phyloP scores from a whole-genome alignment of 2,113 vertebrate genomes.

The Lutjanus erythropterus region DNA sequence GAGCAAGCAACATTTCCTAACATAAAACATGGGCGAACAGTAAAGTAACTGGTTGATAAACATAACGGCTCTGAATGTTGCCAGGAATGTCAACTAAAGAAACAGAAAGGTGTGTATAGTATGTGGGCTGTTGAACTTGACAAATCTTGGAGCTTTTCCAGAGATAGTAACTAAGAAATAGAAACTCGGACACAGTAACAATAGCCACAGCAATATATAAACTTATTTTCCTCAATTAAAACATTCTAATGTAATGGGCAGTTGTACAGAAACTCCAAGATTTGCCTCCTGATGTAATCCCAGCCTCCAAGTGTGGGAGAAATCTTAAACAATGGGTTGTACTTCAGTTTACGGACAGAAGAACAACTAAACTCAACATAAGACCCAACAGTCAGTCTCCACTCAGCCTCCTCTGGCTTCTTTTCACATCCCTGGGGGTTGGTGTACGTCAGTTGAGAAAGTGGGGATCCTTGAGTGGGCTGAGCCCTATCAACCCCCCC shows the following conservation, averaged over 20 bases:
- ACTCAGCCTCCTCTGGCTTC: background rate
- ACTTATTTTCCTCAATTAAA: background rate
- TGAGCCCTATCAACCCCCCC: slow-evolving; percentile 17
- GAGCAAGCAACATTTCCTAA: slow-evolving; percentile 1
- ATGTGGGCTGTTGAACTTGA: slow-evolving; percentile 1
- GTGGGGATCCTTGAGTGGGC: slow-evolving; percentile 32
- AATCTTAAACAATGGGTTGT: background rate
- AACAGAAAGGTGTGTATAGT: background rate
- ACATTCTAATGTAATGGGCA: background rate
- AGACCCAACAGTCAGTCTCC: background rate
- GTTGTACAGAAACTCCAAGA: background rate
- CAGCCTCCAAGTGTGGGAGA: background rate
- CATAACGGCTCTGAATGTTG: slow-evolving; percentile 8
- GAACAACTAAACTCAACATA: background rate
- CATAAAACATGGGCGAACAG: background rate
- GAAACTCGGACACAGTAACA: background rate
- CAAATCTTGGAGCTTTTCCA: background rate
- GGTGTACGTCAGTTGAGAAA: slow-evolving; percentile 24
- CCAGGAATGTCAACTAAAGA: background rate
- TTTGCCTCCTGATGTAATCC: background rate
- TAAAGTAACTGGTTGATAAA: slow-evolving; percentile 19
- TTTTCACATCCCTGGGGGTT: slow-evolving; percentile 13
- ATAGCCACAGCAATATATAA: background rate
- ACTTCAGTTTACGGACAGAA: background rate
- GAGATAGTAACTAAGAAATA: background rate